Evolutionary conservation across 2,113 vertebrate genomes (phyloP).

Genomic region (Labrus mixtus): DNA sequence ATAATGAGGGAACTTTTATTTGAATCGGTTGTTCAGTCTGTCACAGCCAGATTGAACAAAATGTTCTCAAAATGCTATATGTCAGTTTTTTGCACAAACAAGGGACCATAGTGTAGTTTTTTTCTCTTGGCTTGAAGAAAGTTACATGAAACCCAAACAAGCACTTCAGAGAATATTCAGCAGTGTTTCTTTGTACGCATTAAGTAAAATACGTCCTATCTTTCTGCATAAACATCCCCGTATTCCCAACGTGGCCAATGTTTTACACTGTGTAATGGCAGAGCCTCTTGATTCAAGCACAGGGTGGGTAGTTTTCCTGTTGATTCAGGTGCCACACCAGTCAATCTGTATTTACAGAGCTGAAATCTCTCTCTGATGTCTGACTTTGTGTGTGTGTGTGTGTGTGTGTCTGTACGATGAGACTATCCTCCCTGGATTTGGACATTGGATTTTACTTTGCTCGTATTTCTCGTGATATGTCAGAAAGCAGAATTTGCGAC

Average conservation of each 20-base stretch:
- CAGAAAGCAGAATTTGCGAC: constrained; percentile 45
- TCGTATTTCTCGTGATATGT: constrained; percentile 41
- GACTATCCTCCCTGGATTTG: constrained; percentile 34
- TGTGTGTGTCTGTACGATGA: constrained; percentile 13
- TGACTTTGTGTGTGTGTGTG: constrained; percentile 22
- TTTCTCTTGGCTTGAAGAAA: neutral
- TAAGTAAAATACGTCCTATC: neutral
- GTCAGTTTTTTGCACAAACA: neutral
- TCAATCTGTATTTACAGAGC: constrained; percentile 65
- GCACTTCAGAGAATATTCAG: neutral
- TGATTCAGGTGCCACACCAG: constrained; percentile 66
- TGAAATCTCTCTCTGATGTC: constrained; percentile 54
- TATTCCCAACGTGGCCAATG: constrained; percentile 10
- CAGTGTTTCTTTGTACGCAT: neutral
- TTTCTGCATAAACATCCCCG: neutral
- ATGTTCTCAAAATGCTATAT: constrained; percentile 29
- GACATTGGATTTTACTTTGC: constrained; percentile 47
- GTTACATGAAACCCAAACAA: constrained; percentile 4
- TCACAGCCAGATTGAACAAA: constrained; percentile 6
- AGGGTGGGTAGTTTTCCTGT: constrained; percentile 69
- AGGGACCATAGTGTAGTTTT: neutral
- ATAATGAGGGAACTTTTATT: constrained; percentile 26
- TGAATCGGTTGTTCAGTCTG: constrained; percentile 17
- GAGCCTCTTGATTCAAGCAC: constrained; percentile 57
- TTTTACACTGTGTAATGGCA: constrained; percentile 24